Base-by-base conservation (phyloP, 2,797 vertebrate species). In the Pampus argenteus region DNA sequence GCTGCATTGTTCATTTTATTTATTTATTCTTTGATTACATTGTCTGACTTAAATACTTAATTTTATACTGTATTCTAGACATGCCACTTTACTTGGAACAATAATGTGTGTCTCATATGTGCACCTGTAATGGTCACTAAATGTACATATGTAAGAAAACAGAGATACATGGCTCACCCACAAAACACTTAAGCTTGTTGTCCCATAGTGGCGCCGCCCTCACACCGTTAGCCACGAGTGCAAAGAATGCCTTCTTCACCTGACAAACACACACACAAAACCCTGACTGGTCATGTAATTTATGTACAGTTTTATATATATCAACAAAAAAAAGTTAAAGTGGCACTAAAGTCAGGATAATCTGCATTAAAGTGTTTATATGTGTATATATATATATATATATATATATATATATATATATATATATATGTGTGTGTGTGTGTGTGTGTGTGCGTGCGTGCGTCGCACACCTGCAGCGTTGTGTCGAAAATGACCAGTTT, bases 191-290 rank as follows among this genome's bases (percentile, higher is more conserved):
- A 50, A 96, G 96, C 92, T 98, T 99, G 90, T 89, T 96, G 91
- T 99, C 97, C 98, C 98, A 99, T 75, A 99, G 94, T 0, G 98
- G 98, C 9, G 98, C 98, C n/a, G 98, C 98, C 75, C 98, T 94
- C 57, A 99, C 96, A 36, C 98, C 97, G 9, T 98, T 99, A 42
- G 97, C 96, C 80, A 99, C 97, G 88, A 99, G 93, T 51, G 98
- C 98, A 71, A 99, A 99, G 92, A 99, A 99, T 29, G 98, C 98
- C 91, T 98, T 98, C 89, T 98, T 99, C 47, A 99, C 98, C 98
- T 99, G 90, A 78, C 29, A 47, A 25, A 82, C 5, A 58, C 0
- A 73, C 31, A 66, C 23, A 82, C 50, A 68, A 7, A 29, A 20
- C 1, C 9, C n/a, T 47, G 38, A 23, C 8, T 2, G 1, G 2